Conservation (phyloP, 2,888 invertebrate genomes). For the Epinotia brunnichana region DNA sequence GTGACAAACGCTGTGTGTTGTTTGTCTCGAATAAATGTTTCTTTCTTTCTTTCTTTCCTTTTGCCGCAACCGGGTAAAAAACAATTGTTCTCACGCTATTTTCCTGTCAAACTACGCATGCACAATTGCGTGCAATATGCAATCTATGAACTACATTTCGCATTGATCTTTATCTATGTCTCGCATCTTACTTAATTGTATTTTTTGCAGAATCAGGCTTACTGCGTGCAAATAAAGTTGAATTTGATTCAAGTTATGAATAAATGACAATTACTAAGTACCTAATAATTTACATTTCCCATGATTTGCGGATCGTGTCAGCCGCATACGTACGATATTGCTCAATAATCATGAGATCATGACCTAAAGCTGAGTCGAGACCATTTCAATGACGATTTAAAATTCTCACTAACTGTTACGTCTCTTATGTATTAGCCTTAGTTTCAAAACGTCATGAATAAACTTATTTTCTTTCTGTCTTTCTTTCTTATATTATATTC, state of each 20-base stretch:
- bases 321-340: too few species aligned
- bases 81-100: slow-evolving; percentile 27
- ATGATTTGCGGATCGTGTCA: slow-evolving; percentile 1
- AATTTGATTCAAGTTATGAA: neutral
- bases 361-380: too few species aligned
- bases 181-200: neutral
- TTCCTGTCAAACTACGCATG: slow-evolving; percentile 14
- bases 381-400: too few species aligned
- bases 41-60: too few species aligned
- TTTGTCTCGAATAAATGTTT: too few species aligned
- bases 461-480: too few species aligned
- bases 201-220: neutral
- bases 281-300: neutral
- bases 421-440: too few species aligned
- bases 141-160: slow-evolving; percentile 4
- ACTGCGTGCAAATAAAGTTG: neutral
- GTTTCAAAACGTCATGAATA: too few species aligned
- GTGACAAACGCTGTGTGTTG: too few species aligned
- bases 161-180: neutral
- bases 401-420: too few species aligned
- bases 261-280: neutral
- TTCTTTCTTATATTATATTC: neutral
- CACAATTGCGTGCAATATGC: slow-evolving; percentile 3
- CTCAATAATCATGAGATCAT: too few species aligned
- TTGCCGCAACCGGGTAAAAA: neutral